Evolutionary conservation across 2,113 vertebrate genomes (phyloP).

Genomic region (Cinclus mexicanus): DNA sequence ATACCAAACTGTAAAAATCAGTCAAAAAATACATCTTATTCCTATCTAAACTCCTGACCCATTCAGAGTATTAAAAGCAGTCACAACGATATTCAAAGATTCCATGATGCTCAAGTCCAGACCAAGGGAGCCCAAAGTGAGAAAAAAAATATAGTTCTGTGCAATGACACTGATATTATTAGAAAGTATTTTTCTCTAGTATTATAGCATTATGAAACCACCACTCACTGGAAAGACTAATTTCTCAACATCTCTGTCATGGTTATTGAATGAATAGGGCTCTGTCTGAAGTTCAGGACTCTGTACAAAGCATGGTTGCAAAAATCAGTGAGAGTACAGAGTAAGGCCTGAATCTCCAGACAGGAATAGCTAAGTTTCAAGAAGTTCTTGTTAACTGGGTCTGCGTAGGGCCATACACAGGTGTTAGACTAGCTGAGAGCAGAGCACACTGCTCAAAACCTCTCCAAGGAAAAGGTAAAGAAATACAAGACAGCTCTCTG

Average conservation of each 20-base stretch:
- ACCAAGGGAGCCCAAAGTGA: not conserved
- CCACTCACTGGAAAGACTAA: not conserved
- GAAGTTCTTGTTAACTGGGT: not conserved
- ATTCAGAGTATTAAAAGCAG: not conserved
- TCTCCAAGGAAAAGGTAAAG: not conserved
- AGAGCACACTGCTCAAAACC: not conserved
- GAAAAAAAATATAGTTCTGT: not conserved
- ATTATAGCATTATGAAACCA: not conserved
- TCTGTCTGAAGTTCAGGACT: constrained; percentile 7
- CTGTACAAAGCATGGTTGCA: not conserved
- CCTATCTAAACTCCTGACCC: not conserved
- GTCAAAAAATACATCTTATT: not conserved
- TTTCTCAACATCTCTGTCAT: not conserved
- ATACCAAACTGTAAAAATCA: not conserved
- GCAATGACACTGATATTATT: not conserved
- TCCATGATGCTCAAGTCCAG: not conserved
- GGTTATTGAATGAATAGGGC: not conserved
- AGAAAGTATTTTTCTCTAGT: not conserved
- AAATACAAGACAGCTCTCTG: not conserved
- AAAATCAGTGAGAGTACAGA: not conserved
- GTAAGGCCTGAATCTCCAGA: not conserved
- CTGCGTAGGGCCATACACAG: not conserved
- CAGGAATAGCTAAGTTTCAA: not conserved
- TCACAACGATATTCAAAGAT: not conserved
- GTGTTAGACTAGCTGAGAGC: not conserved